Percentiles rank a stretch among this genome's conserved stretches.
phyloP scores from a whole-genome alignment of 2,113 vertebrate genomes.

The Blennius ocellaris region DNA sequence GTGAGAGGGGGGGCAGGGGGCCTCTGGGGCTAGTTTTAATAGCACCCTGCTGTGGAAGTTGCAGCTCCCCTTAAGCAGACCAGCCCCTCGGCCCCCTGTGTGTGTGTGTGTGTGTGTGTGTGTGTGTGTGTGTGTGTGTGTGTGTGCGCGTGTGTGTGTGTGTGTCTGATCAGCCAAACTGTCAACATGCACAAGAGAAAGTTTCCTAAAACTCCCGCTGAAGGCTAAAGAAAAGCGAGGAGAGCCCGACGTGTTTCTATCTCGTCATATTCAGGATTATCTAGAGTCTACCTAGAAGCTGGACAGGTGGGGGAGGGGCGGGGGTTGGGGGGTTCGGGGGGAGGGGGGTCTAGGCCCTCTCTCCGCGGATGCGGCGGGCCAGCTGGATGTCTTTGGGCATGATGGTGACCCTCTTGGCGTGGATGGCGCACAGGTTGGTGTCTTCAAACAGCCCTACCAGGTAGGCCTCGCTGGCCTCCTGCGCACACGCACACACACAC shows the following conservation, averaged over 20 bases:
- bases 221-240: constrained; percentile 72
- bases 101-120: constrained; percentile 9
- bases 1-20: constrained; percentile 34
- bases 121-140: constrained; percentile 4
- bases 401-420: constrained; percentile 87
- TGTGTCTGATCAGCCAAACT: constrained; percentile 70
- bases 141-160: constrained; percentile 27
- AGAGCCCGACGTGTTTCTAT: constrained; percentile 79
- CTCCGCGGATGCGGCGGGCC: constrained; percentile 87
- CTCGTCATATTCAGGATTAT: constrained; percentile 78
- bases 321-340: constrained; percentile 36
- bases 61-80: constrained; percentile 86
- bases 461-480: constrained; percentile 89
- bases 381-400: constrained; percentile 91
- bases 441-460: constrained; percentile 88
- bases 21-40: constrained; percentile 78
- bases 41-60: constrained; percentile 89
- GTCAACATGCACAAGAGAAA: constrained; percentile 78
- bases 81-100: constrained; percentile 70
- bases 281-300: constrained; percentile 82
- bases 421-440: constrained; percentile 89
- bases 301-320: constrained; percentile 31
- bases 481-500: constrained; percentile 30
- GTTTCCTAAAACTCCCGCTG: constrained; percentile 81
- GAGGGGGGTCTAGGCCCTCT: constrained; percentile 81